phyloP scores from a whole-genome alignment of 2,113 vertebrate genomes.

The Rhegmatorhina hoffmannsi region DNA sequence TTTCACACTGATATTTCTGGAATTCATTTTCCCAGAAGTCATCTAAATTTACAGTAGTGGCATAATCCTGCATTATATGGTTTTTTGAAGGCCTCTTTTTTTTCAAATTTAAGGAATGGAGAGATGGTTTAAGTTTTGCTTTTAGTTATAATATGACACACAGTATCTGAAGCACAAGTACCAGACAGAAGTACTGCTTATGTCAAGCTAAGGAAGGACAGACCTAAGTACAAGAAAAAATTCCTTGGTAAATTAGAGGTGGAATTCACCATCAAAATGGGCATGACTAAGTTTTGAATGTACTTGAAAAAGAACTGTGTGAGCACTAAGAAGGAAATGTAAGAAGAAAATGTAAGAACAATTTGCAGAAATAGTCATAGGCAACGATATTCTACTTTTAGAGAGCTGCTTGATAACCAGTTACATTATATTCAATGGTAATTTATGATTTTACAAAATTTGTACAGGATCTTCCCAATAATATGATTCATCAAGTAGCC shows the following conservation, averaged over 20 bases:
- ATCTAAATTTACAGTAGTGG: background rate
- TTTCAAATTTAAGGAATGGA: background rate
- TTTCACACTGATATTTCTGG: background rate
- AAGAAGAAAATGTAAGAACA: background rate
- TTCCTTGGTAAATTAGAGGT: background rate
- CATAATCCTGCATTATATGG: background rate
- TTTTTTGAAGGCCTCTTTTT: background rate
- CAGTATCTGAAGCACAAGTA: background rate
- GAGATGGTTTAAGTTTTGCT: background rate
- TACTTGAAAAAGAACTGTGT: background rate
- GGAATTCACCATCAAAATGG: background rate
- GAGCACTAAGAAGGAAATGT: background rate
- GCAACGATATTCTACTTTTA: background rate
- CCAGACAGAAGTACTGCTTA: background rate
- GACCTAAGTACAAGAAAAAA: background rate
- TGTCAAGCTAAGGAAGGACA: background rate
- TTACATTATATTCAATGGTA: background rate
- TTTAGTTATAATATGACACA: background rate
- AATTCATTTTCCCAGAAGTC: background rate
- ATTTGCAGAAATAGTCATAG: background rate
- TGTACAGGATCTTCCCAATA: conserved; percentile 93
- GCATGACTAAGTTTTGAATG: background rate
- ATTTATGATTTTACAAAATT: background rate
- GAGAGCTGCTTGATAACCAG: background rate
- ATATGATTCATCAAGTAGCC: conserved; percentile 97